Base-by-base conservation (phyloP, 92 coral and sea anemone species). In the Diadumene lineata region DNA sequence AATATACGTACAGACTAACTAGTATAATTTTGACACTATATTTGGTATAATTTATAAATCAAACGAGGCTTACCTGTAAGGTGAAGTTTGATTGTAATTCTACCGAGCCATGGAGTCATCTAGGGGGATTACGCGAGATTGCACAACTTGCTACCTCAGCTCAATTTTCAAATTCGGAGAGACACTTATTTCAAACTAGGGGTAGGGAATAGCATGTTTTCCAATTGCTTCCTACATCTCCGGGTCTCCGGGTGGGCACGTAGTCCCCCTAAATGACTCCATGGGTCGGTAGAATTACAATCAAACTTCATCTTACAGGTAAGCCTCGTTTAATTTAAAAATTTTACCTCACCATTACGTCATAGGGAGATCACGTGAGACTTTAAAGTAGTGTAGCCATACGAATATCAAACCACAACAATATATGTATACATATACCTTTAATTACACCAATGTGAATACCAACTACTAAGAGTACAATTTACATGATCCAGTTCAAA, bases 361-460 rank as follows among this genome's bases (percentile, higher is more conserved):
- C 82, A 76, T 68, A 19, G 23, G 71, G 78, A 34, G 82, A 76
- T 76, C 87, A 75, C 87, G 74, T 82, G 87, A 82, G 87, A 82
- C 31, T 75, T 82, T 56, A 82, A 82, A 75, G 87, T 60, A 68
- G 71, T 66, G 87, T 68, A 77, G 76, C 48, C 86, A 82, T 55
- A 29, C 29, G 77, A 43, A n/a, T n/a, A n/a, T n/a, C n/a, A n/a
- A n/a, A n/a, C n/a, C n/a, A n/a, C n/a, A n/a, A n/a, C n/a, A n/a
- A n/a, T n/a, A n/a, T n/a, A n/a, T n/a, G n/a, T n/a, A n/a, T n/a
- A n/a, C n/a, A n/a, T n/a, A n/a, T n/a, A n/a, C n/a, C n/a, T n/a
- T n/a, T n/a, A n/a, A n/a, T n/a, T n/a, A n/a, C n/a, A n/a, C n/a
- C n/a, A 1, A 28, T 28, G 31, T 11, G 43, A 58, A 26, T 53